phyloP scores from a whole-genome alignment of 2,888 invertebrate species.

The Drosophila suboccidentalis region DNA sequence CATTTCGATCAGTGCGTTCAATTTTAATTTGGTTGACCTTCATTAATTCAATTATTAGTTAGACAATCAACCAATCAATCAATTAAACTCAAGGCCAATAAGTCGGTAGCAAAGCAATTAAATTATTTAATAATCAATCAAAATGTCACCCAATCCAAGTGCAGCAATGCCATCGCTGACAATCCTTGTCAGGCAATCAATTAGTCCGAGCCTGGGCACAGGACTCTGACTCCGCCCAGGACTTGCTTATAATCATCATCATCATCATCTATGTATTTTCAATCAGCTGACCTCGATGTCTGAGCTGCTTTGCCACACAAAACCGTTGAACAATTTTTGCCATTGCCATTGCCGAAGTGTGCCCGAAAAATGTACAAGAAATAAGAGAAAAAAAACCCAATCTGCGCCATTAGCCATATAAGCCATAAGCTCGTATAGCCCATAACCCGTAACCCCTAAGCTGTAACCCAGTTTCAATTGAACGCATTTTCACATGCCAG shows the following conservation, averaged over 20 bases:
- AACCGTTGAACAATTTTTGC: constrained; percentile 37
- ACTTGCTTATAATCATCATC: constrained; percentile 16
- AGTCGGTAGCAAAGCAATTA: constrained; percentile 59
- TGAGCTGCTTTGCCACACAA: constrained; percentile 34
- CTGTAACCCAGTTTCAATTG: constrained; percentile 80
- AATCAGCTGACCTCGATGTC: constrained; percentile 55
- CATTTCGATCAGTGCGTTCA: background rate
- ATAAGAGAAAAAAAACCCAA: constrained; percentile 47
- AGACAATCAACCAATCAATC: constrained; percentile 47
- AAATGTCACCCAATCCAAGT: constrained; percentile 53
- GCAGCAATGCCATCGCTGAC: constrained; percentile 9
- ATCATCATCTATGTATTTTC: constrained; percentile 39
- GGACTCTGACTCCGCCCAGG: background rate
- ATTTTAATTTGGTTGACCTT: constrained; percentile 14
- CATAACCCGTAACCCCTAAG: constrained; percentile 63
- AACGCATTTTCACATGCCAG: constrained; percentile 80
- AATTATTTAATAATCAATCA: constrained; percentile 72
- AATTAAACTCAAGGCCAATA: constrained; percentile 44
- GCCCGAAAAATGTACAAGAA: constrained; percentile 29
- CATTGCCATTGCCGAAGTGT: constrained; percentile 58
- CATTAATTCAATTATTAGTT: constrained; percentile 45
- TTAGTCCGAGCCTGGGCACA: constrained; percentile 34
- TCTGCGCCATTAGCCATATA: constrained; percentile 77
- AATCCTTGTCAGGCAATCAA: constrained; percentile 52
- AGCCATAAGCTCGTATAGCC: constrained; percentile 72